Evolutionary conservation across 1,140 invertebrate species (phyloP).

Genomic region (Ostrea edulis): DNA sequence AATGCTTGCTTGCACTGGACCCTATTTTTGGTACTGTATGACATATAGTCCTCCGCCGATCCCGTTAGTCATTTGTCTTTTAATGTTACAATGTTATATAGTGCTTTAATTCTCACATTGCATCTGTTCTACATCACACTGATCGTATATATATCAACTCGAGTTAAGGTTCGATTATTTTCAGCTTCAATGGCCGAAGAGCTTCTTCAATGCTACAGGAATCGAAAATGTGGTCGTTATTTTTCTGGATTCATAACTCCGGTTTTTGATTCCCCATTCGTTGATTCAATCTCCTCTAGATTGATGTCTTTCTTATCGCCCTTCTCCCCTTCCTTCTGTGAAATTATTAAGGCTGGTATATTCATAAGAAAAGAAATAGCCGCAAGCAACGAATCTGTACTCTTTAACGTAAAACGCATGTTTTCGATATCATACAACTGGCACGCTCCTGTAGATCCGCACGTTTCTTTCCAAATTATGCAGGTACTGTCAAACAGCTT

Average conservation of each 20-base stretch:
- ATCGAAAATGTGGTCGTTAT: background rate
- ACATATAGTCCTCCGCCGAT: no score
- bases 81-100: no score
- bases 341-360: conserved; percentile 45
- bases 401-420: conserved; percentile 50
- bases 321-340: conserved; percentile 22
- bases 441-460: conserved; percentile 51
- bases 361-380: conserved; percentile 25
- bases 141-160: no score
- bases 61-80: no score
- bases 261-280: background rate
- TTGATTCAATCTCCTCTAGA: background rate
- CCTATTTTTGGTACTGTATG: no score
- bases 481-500: conserved; percentile 53
- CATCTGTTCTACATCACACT: no score
- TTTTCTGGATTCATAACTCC: background rate
- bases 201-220: no score
- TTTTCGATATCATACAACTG: conserved; percentile 55
- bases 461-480: conserved; percentile 42
- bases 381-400: conserved; percentile 7
- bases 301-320: background rate
- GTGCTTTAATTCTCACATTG: no score
- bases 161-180: no score
- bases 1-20: no score
- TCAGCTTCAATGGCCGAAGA: no score